Evolutionary conservation across 2,797 vertebrate species (phyloP), one percentile per base, ranked within the genome.

Genomic region (Pseudopleuronectes americanus): DNA sequence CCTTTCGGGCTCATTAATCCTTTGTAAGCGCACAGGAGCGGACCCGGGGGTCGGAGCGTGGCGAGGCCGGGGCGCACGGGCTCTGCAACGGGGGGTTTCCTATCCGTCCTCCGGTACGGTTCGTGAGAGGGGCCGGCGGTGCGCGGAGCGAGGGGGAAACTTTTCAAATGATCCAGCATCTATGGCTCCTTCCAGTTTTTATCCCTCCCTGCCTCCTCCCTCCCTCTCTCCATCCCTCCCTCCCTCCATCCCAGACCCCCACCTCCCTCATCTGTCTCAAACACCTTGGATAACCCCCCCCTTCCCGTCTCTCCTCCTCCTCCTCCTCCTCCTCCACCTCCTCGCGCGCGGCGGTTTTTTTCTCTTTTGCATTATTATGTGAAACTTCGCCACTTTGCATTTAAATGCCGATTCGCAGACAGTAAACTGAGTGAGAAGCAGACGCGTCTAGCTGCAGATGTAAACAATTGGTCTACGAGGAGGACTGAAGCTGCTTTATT

Each of bases 131-230:
- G 72, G 74, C 74, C 78, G 62, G 77, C 80, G 78, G 73, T 68
- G 90, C 85, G 84, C 86, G 66, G 8, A 56, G 77, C 43, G 57
- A 77, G 84, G 82, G 61, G 54, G 76, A 88, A 81, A 86, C 86
- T 91, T 86, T 65, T 82, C 87, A 88, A 90, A 92, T 95, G 93
- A 92, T 92, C 91, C 80, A 90, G 90, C 92, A 93, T 94, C 90
- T 89, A 86, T 76, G 84, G 87, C 81, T 89, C 82, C 85, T 83
- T 75, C 90, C 90, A 90, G 89, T 92, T 94, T 95, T 94, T 94
- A 94, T 94, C 88, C 84, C 86, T 85, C 76, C 73, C 63, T 83
- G 87, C 92, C 92, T 90, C 83, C 89, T 89, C 89, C 86, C 43
- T 45, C 43, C 12, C 17, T 19, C 43, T 14, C 13, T 45, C 43